Conservation (phyloP, 2,113 vertebrate species). For the Rhinogobius similis region DNA sequence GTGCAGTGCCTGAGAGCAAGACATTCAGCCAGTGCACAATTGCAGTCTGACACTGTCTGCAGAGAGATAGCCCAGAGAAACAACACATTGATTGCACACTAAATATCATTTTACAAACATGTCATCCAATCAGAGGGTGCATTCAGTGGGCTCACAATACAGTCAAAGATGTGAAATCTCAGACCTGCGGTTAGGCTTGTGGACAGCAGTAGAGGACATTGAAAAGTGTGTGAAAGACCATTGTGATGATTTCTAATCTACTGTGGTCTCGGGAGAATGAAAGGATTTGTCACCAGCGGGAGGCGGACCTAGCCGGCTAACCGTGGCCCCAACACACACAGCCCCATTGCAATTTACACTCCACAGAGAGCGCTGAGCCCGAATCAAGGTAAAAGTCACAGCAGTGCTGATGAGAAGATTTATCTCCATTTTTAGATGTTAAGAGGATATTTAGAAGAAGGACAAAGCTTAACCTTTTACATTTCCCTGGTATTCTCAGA, state of each 20-base stretch:
- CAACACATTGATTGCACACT: conserved; percentile 25
- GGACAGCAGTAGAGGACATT: conserved; percentile 25
- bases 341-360: conserved; percentile 44
- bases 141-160: conserved; percentile 23
- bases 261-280: conserved; percentile 36
- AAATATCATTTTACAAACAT: conserved; percentile 42
- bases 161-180: conserved; percentile 35
- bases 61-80: conserved; percentile 32
- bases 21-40: background rate
- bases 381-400: conserved; percentile 47
- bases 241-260: conserved; percentile 60
- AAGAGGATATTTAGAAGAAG: conserved; percentile 42
- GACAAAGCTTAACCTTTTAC: conserved; percentile 55
- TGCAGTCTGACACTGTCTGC: background rate
- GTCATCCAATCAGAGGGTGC: conserved; percentile 40
- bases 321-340: conserved; percentile 35
- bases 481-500: conserved; percentile 37
- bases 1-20: background rate
- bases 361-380: conserved; percentile 25
- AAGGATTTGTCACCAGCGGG: conserved; percentile 45
- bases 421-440: conserved; percentile 41
- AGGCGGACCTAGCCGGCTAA: conserved; percentile 46
- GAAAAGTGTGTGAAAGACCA: conserved; percentile 20
- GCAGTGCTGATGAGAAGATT: conserved; percentile 37
- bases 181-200: conserved; percentile 30